A percentile compares a stretch with the other conserved stretches of the same genome.
These are phyloP conservation scores for Bostrychus sinensis DNA, from an alignment of 2,113 vertebrate species.

Conservation along the genomic window DNA sequence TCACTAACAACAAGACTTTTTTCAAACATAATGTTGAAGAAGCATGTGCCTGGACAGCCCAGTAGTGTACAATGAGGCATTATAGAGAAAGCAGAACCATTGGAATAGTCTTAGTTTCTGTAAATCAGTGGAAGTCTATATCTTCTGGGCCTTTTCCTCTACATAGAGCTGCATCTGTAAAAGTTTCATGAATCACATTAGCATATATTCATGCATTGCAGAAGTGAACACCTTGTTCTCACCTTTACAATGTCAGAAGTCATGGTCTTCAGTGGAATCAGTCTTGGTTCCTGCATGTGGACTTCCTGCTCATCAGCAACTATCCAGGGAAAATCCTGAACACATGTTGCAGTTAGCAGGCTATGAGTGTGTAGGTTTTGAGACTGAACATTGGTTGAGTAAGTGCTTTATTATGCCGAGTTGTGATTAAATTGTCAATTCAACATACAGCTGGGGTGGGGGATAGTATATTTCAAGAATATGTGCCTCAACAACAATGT, in stretches of 20 bases:
- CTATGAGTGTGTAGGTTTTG: neutral
- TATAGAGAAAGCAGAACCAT: no score
- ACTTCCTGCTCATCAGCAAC: constrained; percentile 95
- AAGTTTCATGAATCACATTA: neutral
- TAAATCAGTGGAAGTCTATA: constrained; percentile 20
- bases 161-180: constrained; percentile 97
- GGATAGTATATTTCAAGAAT: no score
- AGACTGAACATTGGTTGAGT: neutral
- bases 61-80: no score
- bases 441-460: neutral
- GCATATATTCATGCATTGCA: neutral
- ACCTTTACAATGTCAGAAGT: constrained; percentile 96
- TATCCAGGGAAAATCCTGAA: constrained; percentile 97
- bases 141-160: constrained; percentile 92
- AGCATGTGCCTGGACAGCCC: no score
- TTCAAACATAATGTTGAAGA: no score
- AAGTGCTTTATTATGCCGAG: no score
- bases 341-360: neutral
- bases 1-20: no score
- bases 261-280: constrained; percentile 97
- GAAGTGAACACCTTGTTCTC: neutral
- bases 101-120: neutral
- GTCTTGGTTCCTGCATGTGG: constrained; percentile 92
- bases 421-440: neutral
- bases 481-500: no score